Evolutionary conservation across 1,140 invertebrate genomes (phyloP).

Genomic region (Leptinotarsa defecta): DNA sequence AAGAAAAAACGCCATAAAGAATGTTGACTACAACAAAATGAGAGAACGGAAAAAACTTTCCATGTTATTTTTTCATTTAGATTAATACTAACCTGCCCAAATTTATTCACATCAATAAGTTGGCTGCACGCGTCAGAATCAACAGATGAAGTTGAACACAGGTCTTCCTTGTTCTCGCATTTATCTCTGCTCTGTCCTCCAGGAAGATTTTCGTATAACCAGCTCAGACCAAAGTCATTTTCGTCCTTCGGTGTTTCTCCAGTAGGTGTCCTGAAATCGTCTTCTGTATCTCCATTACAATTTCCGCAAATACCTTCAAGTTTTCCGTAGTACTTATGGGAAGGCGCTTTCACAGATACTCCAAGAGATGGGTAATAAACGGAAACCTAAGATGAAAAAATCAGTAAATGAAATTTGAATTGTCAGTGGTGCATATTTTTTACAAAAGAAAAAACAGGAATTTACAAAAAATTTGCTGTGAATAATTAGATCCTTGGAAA

Average conservation of each 20-base stretch:
- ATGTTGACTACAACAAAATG: not conserved
- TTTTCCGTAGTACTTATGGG: constrained; percentile 70
- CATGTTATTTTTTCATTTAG: not conserved
- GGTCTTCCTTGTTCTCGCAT: constrained; percentile 50
- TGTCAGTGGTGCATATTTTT: not conserved
- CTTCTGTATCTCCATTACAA: constrained; percentile 69
- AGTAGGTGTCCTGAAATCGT: constrained; percentile 66
- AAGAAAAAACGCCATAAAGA: not conserved
- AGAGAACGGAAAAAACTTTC: not conserved
- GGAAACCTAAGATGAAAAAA: constrained; percentile 56
- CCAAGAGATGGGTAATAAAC: constrained; percentile 52
- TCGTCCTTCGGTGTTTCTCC: constrained; percentile 57
- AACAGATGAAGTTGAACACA: constrained; percentile 61
- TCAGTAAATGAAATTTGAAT: constrained; percentile 19
- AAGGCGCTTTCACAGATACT: constrained; percentile 66
- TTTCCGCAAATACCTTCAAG: constrained; percentile 80
- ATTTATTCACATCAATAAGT: constrained; percentile 65
- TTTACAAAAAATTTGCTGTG: too few relatives aligned
- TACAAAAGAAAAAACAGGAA: too few relatives aligned
- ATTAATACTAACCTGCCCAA: constrained; percentile 61
- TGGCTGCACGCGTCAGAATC: constrained; percentile 69
- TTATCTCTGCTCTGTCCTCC: constrained; percentile 42
- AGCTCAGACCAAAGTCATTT: constrained; percentile 66
- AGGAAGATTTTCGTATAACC: constrained; percentile 60
- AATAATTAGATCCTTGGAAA: too few relatives aligned